Evolutionary conservation across 2,113 vertebrate species (phyloP).

Genomic region (Chaetura pelagica): DNA sequence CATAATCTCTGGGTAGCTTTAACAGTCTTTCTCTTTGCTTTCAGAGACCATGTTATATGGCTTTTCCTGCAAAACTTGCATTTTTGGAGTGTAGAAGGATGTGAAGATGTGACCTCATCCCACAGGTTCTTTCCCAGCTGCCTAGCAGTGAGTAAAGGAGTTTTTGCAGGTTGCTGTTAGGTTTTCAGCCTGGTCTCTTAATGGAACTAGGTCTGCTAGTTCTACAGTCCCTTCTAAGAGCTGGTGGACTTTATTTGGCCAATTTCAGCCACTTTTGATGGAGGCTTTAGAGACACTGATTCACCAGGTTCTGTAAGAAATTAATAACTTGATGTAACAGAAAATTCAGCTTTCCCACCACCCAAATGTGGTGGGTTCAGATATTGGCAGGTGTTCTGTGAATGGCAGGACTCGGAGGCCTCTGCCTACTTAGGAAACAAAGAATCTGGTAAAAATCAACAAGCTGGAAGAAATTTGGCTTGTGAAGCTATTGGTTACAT

Average conservation of each 20-base stretch:
- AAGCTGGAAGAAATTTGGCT: background rate
- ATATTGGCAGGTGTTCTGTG: fast-evolving
- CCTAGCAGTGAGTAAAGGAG: background rate
- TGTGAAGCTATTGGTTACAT: background rate
- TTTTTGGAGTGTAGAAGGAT: background rate
- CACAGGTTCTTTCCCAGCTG: background rate
- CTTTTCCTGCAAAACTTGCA: background rate
- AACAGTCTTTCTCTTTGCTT: background rate
- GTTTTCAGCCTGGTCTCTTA: background rate
- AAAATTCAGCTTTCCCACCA: fast-evolving
- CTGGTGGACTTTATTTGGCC: background rate
- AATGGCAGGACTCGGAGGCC: background rate
- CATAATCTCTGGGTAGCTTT: background rate
- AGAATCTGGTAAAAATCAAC: background rate
- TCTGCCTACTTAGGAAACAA: background rate
- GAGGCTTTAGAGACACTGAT: background rate
- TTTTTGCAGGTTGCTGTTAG: background rate
- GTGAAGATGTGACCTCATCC: background rate
- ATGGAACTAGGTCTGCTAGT: background rate
- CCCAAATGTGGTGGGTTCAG: background rate
- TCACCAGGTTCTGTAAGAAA: background rate
- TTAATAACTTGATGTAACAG: background rate
- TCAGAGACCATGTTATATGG: background rate
- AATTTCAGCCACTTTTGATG: background rate
- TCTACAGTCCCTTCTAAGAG: background rate